Evolutionary conservation across 2,797 vertebrate genomes (phyloP), one percentile per base, ranked within the genome.

Genomic region (Trichosurus vulpecula): DNA sequence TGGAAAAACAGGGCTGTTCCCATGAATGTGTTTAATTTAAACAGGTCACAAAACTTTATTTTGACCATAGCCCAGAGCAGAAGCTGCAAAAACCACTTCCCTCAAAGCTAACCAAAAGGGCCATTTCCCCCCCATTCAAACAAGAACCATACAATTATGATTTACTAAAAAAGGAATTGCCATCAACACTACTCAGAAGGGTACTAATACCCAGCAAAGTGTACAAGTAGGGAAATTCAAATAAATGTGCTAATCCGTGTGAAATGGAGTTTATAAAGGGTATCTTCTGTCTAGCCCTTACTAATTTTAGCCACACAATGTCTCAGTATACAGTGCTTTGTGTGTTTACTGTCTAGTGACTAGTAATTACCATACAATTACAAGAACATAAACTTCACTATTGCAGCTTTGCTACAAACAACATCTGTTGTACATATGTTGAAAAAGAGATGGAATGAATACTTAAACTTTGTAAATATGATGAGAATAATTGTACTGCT

Each of bases 401-500:
- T 96, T 98, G 96, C 94, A 98, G 97, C 95, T 98, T 98, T 98
- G 95, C 81, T 96, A 97, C 98, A 98, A 98, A 98, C 95, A 98
- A 98, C 98, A 99, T 99, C 98, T 99, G 98, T 92, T 97, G 94
- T 94, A 96, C 98, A 99, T 98, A 98, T 95, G 97, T 97, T 98
- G 98, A 94, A 93, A 98, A 94, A 97, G 87, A 97, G 95, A 97
- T 92, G 13, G 57, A 97, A 97, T 97, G 94, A 97, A 97, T 96
- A 93, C 96, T 98, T 98, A 96, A 93, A 97, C 35, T 97, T 94
- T 94, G 92, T 97, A 98, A 98, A 98, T 97, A 97, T 96, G 96
- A 97, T 92, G 93, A 98, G 95, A 98, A 98, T 97, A 98, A 96
- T 97, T 97, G 98, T 95, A 95, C 97, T 95, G 57, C 90, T 96